These are phyloP conservation scores for Apamea crenata DNA, from an alignment of 2,888 invertebrate genomes.

Conservation along the genomic window DNA sequence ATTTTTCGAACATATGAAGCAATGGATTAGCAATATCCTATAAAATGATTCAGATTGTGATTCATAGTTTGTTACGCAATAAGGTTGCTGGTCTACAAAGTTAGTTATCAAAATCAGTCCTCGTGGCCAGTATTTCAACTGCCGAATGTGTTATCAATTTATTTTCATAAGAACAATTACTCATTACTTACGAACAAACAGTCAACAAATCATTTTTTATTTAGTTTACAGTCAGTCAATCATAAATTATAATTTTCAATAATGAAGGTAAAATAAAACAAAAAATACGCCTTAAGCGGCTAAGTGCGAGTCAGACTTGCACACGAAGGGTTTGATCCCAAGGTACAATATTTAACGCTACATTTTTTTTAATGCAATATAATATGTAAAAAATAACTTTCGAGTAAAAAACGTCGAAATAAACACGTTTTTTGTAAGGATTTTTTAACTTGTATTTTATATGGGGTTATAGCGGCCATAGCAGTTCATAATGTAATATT, in stretches of 20 bases:
- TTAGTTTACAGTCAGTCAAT: not conserved
- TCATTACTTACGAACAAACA: slow-evolving; percentile 5
- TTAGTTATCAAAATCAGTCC: not conserved
- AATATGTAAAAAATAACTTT: not conserved
- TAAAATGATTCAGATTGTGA: too few species aligned
- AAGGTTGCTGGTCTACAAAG: not conserved
- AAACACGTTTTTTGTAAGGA: not conserved
- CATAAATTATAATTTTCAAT: slow-evolving; percentile 14
- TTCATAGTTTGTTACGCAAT: too few species aligned
- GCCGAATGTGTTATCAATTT: not conserved
- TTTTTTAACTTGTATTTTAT: not conserved
- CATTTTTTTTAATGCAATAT: not conserved
- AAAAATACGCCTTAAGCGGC: not conserved
- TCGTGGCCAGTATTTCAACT: slow-evolving; percentile 21
- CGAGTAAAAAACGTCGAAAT: not conserved
- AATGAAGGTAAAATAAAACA: slow-evolving; percentile 13
- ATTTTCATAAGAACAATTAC: slow-evolving; percentile 9
- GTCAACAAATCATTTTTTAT: too few species aligned
- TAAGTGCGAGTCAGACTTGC: not conserved
- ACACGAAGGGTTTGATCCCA: not conserved
- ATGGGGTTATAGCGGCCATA: not conserved
- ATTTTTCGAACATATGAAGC: too few species aligned
- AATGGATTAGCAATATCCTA: too few species aligned
- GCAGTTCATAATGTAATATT: too few species aligned
- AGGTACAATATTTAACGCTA: not conserved